Evolutionary conservation across 2,797 vertebrate genomes (phyloP), one percentile per base, ranked within the genome.

Genomic region (Picus viridis): DNA sequence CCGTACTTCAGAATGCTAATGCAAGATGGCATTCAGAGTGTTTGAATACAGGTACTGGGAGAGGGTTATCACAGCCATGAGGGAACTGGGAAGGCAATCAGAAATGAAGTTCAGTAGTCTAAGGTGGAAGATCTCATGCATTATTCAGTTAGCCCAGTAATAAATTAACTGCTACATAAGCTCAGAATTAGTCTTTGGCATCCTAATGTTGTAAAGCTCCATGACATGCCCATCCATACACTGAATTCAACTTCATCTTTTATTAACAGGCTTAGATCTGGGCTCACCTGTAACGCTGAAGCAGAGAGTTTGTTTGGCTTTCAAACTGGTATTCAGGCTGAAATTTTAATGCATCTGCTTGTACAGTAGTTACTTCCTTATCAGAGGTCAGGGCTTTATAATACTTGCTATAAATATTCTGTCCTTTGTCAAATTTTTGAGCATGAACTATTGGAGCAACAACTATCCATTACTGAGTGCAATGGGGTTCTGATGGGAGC

Each of bases 101-200:
- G 4, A 58, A 69, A 77, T 67, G 56, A 64, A 73, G 36, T 54
- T 79, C 78, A 67, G 36, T 59, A 62, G 23, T n/a, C 79, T 67
- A 81, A 89, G 82, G 72, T 88, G 70, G 64, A 86, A 81, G 62
- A 29, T 72, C 53, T 90, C 79, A 88, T 78, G 88, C 47, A 85
- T 88, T 89, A 83, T 94, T 92, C 71, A 83, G 72, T 94, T 70
- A 93, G n/a, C 53, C 27, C 51, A 36, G 73, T 47, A 81, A 92
- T 64, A 77, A 88, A 90, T 79, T 39, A 92, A 83, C 53, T 86
- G 82, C 81, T 87, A 39, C 56, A 34, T 10, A 41, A 83, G 34
- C 69, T 85, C 83, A n/a, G 53, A 32, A 57, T 57, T 58, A 65
- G 72, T 23, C 62, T 62, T 71, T 49, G 61, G 41, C 90, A n/a